Evolutionary conservation across 2,113 vertebrate species (phyloP).

Genomic region (Thomomys bottae): DNA sequence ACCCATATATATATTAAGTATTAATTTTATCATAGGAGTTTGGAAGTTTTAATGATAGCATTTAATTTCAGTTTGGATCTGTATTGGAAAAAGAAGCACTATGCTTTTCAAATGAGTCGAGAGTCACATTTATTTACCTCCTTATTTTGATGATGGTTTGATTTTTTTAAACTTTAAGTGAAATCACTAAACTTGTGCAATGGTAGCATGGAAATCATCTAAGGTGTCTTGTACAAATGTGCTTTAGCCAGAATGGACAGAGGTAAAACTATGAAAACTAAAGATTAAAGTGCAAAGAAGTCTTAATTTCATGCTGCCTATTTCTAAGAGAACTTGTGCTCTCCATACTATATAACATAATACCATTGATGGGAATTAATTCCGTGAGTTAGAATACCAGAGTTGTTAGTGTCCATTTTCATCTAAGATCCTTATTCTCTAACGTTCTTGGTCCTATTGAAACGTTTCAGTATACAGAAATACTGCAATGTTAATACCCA

Average conservation of each 20-base stretch:
- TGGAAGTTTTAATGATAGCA: conserved; percentile 37
- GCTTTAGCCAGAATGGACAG: conserved; percentile 52
- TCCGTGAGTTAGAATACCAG: conserved; percentile 44
- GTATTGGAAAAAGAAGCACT: conserved; percentile 45
- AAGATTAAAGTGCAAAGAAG: conserved; percentile 53
- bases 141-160: conserved; percentile 67
- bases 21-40: conserved; percentile 65
- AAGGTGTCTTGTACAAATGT: conserved; percentile 57
- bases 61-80: conserved; percentile 68
- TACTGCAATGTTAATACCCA: conserved; percentile 73
- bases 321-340: conserved; percentile 36
- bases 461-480: conserved; percentile 73
- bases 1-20: conserved; percentile 20
- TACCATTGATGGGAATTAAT: conserved; percentile 33
- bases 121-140: conserved; percentile 63
- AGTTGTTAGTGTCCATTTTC: conserved; percentile 55
- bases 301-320: conserved; percentile 51
- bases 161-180: conserved; percentile 38
- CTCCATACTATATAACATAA: conserved; percentile 14
- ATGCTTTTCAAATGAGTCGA: conserved; percentile 65
- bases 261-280: conserved; percentile 38
- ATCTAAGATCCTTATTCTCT: conserved; percentile 59
- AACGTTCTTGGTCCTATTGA: conserved; percentile 75
- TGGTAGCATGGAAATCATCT: conserved; percentile 53
- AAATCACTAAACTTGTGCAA: conserved; percentile 70